Evolutionary conservation across 2,797 vertebrate species (phyloP), one percentile per base, ranked within the genome.

Genomic region (Ctenochaetus hawaiiensis): DNA sequence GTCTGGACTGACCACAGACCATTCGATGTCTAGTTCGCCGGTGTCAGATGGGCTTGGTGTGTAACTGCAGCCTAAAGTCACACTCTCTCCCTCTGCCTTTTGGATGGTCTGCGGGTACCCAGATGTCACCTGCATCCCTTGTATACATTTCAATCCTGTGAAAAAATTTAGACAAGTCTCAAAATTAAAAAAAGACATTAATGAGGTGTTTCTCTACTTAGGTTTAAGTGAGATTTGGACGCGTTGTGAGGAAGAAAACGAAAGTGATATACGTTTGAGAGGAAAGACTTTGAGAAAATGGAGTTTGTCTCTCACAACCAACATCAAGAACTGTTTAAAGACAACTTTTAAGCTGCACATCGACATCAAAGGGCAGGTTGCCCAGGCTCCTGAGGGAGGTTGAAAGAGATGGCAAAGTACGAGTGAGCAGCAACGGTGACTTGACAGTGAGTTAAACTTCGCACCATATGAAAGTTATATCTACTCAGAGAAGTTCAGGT

Each of bases 11-110:
- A 98, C 82, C 70, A 95, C 86, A 52, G 94, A 96, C 97, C 98
- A 98, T 64, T 98, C 96, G 0, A 98, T 97, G 76, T 97, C 97
- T 58, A 98, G 90, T 4, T 95, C 94, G 13, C 97, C 97, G 0
- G 85, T 91, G 73, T 97, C 97, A 6, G 80, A 81, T 0, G 94
- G 91, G 41, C 95, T 94, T 0, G 90, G 79, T 0, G 89, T 80
- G 60, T 96, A 98, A 12, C 88, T 95, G 74, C 97, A 98, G 39
- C 90, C 95, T 89, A 98, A 67, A 7, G 84, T 95, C 66, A 94
- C 95, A 0, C 87, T 92, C 53, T 96, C 95, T 0, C 96, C 97
- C 81, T 95, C 93, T 0, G 96, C 96, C 81, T 92, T 92, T 60
- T 93, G 94, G 39, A 98, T 72, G 22, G 95, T 93, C 86, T 96